Evolutionary conservation across 1,140 invertebrate genomes (phyloP).

Genomic region (Branchinecta lynchi): DNA sequence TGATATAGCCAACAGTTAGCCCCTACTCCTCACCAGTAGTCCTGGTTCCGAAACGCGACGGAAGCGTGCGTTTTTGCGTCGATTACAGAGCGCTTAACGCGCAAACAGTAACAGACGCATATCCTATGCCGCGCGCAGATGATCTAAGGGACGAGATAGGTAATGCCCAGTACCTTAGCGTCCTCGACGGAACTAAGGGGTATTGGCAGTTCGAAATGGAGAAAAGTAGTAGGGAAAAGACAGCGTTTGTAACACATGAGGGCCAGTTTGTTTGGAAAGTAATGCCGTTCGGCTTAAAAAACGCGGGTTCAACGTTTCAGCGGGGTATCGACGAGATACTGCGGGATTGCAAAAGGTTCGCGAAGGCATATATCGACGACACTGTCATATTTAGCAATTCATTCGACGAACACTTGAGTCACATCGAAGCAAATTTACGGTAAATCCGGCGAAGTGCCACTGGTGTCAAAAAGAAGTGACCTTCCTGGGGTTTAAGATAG

Average conservation of each 20-base stretch:
- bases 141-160: conserved; percentile 29
- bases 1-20: conserved; percentile 31
- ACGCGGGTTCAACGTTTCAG: conserved; percentile 30
- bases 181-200: conserved; percentile 32
- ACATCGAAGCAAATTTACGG: conserved; percentile 18
- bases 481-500: conserved; percentile 30
- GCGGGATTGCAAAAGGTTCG: conserved; percentile 19
- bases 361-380: conserved; percentile 27
- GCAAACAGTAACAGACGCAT: conserved; percentile 28
- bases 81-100: conserved; percentile 32
- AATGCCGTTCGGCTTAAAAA: conserved; percentile 31
- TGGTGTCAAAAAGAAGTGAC: conserved; percentile 26
- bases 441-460: conserved; percentile 27
- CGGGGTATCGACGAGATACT: conserved; percentile 28
- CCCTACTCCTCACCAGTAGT: conserved; percentile 28
- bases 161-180: conserved; percentile 27
- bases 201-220: conserved; percentile 34
- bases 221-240: conserved; percentile 30
- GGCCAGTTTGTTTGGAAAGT: conserved; percentile 24
- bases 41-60: conserved; percentile 30
- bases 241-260: conserved; percentile 32
- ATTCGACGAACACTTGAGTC: conserved; percentile 22
- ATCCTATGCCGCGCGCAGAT: conserved; percentile 35
- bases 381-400: conserved; percentile 21
- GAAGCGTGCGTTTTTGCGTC: conserved; percentile 30